A percentile compares a stretch with the other conserved stretches of the same genome.
Evolutionary conservation across 2,888 invertebrate genomes (phyloP).

Genomic region (Xanthostigma xanthostigma): DNA sequence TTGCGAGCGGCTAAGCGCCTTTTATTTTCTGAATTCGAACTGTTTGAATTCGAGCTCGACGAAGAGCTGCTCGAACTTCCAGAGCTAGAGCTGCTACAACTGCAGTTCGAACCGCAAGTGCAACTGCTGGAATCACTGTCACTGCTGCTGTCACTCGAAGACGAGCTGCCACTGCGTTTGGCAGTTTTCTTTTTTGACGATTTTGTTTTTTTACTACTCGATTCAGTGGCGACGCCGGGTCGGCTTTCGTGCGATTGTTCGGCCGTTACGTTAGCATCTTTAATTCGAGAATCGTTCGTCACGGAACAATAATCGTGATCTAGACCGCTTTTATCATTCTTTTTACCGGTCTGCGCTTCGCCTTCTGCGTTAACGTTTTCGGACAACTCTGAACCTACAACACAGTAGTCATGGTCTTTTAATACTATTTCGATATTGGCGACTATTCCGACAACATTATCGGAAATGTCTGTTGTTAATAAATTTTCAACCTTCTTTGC

Average conservation of each 20-base stretch:
- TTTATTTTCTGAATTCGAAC: conserved; percentile 41
- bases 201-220: conserved; percentile 28
- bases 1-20: conserved; percentile 30
- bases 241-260: conserved; percentile 20
- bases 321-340: conserved; percentile 19
- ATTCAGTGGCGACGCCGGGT: conserved; percentile 10
- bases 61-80: conserved; percentile 30
- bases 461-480: too few species aligned
- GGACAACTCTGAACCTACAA: conserved; percentile 22
- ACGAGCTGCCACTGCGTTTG: conserved; percentile 33
- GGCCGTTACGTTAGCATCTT: conserved; percentile 9
- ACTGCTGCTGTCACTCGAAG: conserved; percentile 62
- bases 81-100: conserved; percentile 53
- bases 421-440: conserved; percentile 25
- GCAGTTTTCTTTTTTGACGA: conserved; percentile 31
- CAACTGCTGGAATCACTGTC: conserved; percentile 62
- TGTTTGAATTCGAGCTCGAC: conserved; percentile 39
- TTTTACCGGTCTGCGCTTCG: conserved; percentile 25
- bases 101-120: conserved; percentile 71
- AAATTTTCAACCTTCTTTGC: conserved; percentile 22
- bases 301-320: conserved; percentile 30
- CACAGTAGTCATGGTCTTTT: conserved; percentile 62
- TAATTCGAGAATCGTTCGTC: conserved; percentile 13
- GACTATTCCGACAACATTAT: conserved; percentile 14
- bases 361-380: conserved; percentile 16